These are phyloP conservation scores for Tetragonula clypearis DNA, from an alignment of 1,140 invertebrate species.

Conservation along the genomic window DNA sequence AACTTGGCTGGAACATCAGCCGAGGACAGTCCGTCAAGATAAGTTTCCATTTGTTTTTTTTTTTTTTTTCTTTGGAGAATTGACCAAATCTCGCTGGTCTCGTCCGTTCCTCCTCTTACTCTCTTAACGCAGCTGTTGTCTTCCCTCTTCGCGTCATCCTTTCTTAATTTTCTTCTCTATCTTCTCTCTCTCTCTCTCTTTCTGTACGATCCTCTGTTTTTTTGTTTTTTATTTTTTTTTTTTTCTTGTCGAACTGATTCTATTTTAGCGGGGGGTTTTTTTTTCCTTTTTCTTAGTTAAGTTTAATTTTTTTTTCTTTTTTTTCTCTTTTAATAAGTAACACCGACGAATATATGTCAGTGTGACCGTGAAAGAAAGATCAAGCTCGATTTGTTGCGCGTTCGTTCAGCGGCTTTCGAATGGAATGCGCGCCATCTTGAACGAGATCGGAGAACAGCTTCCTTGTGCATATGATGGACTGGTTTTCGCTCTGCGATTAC, in stretches of 20 bases:
- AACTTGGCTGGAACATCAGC: conserved; percentile 27
- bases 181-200: conserved; percentile 10
- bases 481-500: neutral
- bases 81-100: conserved; percentile 59
- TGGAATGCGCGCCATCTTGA: neutral
- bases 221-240: too few species aligned
- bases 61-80: conserved; percentile 9
- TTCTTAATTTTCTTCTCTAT: neutral
- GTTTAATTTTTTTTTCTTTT: neutral
- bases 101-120: conserved; percentile 39
- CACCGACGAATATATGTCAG: too few species aligned
- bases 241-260: neutral
- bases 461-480: neutral
- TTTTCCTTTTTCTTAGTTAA: neutral
- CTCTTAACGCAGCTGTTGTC: neutral
- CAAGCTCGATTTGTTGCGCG: too few species aligned
- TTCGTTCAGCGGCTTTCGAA: neutral
- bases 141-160: neutral
- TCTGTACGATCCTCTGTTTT: neutral
- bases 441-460: neutral
- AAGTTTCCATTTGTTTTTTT: conserved; percentile 37
- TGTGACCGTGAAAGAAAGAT: neutral
- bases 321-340: neutral
- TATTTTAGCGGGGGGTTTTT: neutral
- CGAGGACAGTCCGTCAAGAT: conserved; percentile 36